Evolutionary conservation across 2,797 vertebrate species (phyloP).

Genomic region (Ispidina lecontei): DNA sequence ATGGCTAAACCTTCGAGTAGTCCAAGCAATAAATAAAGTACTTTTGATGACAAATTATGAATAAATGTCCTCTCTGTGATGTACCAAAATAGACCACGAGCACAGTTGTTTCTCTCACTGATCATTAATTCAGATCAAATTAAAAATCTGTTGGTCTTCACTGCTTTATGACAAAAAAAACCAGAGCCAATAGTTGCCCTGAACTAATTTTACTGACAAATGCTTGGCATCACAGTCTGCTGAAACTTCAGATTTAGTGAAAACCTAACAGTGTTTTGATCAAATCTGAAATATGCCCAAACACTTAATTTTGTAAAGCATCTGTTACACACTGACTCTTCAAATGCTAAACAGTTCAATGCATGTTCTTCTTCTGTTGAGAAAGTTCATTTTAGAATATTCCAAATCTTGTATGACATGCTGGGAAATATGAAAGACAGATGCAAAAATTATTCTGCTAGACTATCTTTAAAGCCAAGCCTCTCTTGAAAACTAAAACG

Average conservation of each 20-base stretch:
- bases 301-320: conserved; percentile 68
- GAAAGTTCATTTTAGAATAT: conserved; percentile 7
- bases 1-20: neutral
- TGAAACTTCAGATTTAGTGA: conserved; percentile 63
- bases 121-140: conserved; percentile 56
- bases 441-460: neutral
- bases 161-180: conserved; percentile 33
- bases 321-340: conserved; percentile 60
- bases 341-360: conserved; percentile 42
- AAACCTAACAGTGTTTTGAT: conserved; percentile 63
- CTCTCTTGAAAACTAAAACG: neutral
- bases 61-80: neutral
- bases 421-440: neutral
- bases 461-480: neutral
- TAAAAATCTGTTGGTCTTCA: conserved; percentile 50
- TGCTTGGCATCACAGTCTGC: conserved; percentile 57
- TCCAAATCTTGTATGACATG: neutral
- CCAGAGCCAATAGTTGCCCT: conserved; percentile 27
- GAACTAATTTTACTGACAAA: conserved; percentile 70
- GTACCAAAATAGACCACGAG: neutral
- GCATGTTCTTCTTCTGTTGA: neutral
- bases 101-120: conserved; percentile 34
- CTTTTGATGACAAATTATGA: neutral
- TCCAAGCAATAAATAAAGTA: neutral
- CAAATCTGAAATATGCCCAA: conserved; percentile 68